Evolutionary conservation across 2,888 invertebrate species (phyloP).

Genomic region (Trisateles emortualis): DNA sequence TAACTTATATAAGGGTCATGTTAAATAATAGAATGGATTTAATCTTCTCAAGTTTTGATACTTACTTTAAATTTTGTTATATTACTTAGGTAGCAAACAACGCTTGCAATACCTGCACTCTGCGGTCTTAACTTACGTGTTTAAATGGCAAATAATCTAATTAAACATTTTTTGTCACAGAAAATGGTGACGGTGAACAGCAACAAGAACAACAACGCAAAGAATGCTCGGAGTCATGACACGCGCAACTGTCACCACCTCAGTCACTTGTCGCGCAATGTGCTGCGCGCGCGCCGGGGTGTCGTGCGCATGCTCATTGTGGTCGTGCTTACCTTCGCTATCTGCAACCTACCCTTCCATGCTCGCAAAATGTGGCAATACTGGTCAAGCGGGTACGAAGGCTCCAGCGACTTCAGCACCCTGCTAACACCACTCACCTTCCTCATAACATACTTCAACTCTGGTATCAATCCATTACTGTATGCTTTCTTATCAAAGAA

Average conservation of each 20-base stretch:
- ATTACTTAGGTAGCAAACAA: too few species aligned
- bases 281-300: constrained; percentile 92
- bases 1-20: too few species aligned
- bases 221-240: constrained; percentile 71
- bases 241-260: constrained; percentile 87
- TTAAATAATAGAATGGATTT: too few species aligned
- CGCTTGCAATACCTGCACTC: too few species aligned
- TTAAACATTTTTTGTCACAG: constrained; percentile 32
- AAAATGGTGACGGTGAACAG: constrained; percentile 45
- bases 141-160: too few species aligned
- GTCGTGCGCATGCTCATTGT: constrained; percentile 96
- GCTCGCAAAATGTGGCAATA: constrained; percentile 95
- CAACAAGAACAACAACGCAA: constrained; percentile 60
- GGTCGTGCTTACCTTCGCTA: constrained; percentile 95
- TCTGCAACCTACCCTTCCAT: constrained; percentile 96
- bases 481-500: constrained; percentile 95
- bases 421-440: constrained; percentile 94
- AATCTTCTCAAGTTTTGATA: too few species aligned
- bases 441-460: constrained; percentile 95
- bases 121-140: too few species aligned
- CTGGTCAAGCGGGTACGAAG: constrained; percentile 91
- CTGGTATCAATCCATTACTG: constrained; percentile 95
- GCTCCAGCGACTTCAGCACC: constrained; percentile 91
- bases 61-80: too few species aligned
- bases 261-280: constrained; percentile 91